Conservation (phyloP, 2,797 vertebrate species). For the Cygnus olor region DNA sequence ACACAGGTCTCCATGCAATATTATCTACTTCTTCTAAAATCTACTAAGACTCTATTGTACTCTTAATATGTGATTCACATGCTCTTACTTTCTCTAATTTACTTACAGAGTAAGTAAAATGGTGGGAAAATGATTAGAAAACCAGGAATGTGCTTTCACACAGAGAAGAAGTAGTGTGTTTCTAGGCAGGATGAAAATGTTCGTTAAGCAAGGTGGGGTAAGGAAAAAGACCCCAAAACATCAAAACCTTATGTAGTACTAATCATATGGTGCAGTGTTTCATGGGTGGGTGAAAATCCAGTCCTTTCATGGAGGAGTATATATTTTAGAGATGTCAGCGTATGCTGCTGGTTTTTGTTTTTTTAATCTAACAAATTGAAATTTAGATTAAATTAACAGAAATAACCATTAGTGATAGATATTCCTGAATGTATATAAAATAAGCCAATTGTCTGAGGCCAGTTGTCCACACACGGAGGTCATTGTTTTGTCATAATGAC, state of each 20-base stretch:
- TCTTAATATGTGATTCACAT: neutral
- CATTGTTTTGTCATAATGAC: neutral
- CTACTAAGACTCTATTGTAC: neutral
- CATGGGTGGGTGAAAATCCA: too few relatives aligned
- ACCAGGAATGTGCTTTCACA: neutral
- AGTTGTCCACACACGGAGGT: neutral
- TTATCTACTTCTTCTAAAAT: neutral
- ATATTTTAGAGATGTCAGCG: neutral
- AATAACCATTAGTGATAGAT: neutral
- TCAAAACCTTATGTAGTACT: neutral
- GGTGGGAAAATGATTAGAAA: neutral
- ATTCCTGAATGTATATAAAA: neutral
- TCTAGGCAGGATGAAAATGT: neutral
- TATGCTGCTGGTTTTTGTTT: rapidly evolving
- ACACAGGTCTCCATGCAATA: neutral
- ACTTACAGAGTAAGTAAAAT: neutral
- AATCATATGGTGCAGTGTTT: neutral
- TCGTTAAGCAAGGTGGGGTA: neutral
- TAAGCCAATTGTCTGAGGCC: neutral
- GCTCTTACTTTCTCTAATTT: neutral
- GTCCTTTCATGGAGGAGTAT: neutral
- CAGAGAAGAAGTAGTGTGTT: neutral
- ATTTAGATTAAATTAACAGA: neutral
- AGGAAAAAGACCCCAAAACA: neutral
- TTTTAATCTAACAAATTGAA: neutral